These are phyloP conservation scores for Tanaodytes sp. DNA, from an alignment of 2,888 invertebrate genomes.

Conservation along the genomic window DNA sequence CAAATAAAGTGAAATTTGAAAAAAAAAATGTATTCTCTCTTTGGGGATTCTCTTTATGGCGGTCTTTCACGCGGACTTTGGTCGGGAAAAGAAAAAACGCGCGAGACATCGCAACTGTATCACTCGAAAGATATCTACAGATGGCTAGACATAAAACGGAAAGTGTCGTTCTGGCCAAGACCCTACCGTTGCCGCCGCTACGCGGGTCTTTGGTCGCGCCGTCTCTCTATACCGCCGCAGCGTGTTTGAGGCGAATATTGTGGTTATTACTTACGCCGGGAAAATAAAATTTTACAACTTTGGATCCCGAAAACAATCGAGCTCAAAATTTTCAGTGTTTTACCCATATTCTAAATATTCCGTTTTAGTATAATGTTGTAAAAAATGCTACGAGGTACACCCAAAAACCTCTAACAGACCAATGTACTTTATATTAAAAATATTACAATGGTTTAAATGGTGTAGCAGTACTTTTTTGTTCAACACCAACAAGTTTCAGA, in stretches of 20 bases:
- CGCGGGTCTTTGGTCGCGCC: slow-evolving; percentile 24
- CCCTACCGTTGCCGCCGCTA: slow-evolving; percentile 8
- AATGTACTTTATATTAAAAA: no score
- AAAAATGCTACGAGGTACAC: no score
- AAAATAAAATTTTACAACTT: slow-evolving; percentile 64
- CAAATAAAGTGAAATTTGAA: slow-evolving; percentile 40
- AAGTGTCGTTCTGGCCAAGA: slow-evolving; percentile 37
- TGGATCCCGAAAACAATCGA: slow-evolving; percentile 50
- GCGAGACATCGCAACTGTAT: slow-evolving; percentile 36
- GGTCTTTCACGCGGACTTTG: no score
- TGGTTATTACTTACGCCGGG: slow-evolving; percentile 63
- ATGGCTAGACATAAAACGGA: slow-evolving; percentile 36
- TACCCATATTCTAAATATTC: slow-evolving; percentile 39
- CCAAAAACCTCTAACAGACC: no score
- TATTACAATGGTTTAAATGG: no score
- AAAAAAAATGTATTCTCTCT: slow-evolving; percentile 24
- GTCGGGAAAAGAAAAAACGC: slow-evolving; percentile 2
- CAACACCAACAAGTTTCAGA: no score
- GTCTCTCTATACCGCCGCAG: slow-evolving; percentile 32
- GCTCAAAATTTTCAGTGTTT: slow-evolving; percentile 32
- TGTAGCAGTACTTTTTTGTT: no score
- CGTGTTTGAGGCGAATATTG: slow-evolving; percentile 66
- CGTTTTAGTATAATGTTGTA: no score
- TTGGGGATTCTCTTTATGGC: slow-evolving; percentile 30
- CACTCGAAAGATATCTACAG: slow-evolving; percentile 41